These are phyloP conservation scores for Cebuella pygmaea DNA, from an alignment of 2,797 vertebrate species.

Conservation along the genomic window DNA sequence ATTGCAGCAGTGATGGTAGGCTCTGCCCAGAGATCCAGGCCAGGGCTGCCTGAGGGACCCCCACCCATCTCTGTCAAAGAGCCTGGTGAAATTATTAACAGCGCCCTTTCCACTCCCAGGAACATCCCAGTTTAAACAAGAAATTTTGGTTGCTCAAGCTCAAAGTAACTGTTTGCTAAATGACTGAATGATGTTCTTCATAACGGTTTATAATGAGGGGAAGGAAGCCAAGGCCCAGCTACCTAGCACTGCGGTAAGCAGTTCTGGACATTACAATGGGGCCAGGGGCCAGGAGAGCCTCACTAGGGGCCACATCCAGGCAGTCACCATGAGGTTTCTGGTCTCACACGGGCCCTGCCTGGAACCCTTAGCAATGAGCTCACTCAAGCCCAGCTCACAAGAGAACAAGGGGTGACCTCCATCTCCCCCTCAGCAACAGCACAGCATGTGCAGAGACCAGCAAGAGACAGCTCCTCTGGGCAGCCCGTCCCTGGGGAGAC, in stretches of 20 bases:
- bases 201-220: background rate
- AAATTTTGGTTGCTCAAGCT: background rate
- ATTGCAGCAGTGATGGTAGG: background rate
- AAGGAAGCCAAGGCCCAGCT: background rate
- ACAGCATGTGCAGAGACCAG: accelerated
- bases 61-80: background rate
- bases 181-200: background rate
- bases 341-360: background rate
- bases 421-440: background rate
- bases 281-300: background rate
- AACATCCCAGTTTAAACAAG: background rate
- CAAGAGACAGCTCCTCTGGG: background rate
- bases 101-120: background rate
- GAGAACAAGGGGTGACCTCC: background rate
- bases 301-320: background rate
- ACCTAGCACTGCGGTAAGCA: accelerated
- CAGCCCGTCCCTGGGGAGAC: background rate
- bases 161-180: background rate
- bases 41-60: background rate
- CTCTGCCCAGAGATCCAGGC: background rate
- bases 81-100: background rate
- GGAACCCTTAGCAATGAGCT: background rate
- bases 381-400: background rate
- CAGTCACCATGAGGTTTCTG: accelerated
- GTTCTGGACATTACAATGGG: accelerated